phyloP scores from a whole-genome alignment of 2,113 vertebrate species.

The Nothocercus nigrocapillus region DNA sequence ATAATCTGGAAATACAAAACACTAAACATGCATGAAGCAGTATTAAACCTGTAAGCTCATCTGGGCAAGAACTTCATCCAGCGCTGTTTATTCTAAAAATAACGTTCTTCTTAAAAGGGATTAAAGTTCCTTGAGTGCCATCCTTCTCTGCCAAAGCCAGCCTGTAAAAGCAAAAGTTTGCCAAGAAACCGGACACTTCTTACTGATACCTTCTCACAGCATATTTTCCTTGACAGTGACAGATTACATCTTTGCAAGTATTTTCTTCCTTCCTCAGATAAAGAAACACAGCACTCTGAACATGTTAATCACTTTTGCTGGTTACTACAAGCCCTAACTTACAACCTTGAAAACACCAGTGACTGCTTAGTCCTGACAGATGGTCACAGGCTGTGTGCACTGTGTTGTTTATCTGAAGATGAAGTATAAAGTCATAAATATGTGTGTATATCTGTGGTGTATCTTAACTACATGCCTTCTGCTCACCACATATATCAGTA shows the following conservation, averaged over 20 bases:
- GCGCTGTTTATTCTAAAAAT: slow-evolving; percentile 40
- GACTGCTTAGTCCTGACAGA: neutral
- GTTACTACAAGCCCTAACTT: neutral
- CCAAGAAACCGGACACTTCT: neutral
- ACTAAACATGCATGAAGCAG: neutral
- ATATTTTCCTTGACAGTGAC: neutral
- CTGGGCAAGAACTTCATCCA: neutral
- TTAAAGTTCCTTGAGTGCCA: slow-evolving; percentile 21
- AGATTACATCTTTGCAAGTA: neutral
- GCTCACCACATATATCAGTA: neutral
- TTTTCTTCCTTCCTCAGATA: neutral
- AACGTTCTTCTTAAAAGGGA: slow-evolving; percentile 9
- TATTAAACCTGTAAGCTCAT: neutral
- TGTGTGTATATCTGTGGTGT: neutral
- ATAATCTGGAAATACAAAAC: neutral
- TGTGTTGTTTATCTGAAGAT: neutral
- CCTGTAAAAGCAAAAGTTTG: neutral
- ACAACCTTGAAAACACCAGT: neutral
- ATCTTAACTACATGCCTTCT: neutral
- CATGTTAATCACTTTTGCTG: neutral
- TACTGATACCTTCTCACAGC: neutral
- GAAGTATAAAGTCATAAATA: neutral
- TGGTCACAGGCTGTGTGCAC: neutral
- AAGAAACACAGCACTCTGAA: neutral
- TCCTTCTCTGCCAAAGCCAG: slow-evolving; percentile 12